Evolutionary conservation across 2,797 vertebrate species (phyloP).

Genomic region (Adrianichthys oophorus): DNA sequence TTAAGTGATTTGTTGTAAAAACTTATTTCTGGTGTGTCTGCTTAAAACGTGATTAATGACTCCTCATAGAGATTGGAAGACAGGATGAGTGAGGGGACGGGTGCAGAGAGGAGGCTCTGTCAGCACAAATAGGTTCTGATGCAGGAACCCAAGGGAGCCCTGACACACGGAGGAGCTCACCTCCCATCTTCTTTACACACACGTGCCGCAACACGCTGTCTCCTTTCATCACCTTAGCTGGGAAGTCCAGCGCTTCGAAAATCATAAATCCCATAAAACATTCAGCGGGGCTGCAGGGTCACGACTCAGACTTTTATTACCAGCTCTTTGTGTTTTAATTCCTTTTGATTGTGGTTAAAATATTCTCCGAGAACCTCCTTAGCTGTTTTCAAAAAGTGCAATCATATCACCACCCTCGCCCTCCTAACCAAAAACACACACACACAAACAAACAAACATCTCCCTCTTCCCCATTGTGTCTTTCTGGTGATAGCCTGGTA

Average conservation of each 20-base stretch:
- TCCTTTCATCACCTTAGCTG: constrained; percentile 20
- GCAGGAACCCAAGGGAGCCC: constrained; percentile 49
- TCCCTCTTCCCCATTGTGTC: constrained; percentile 51
- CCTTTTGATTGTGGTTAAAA: too few relatives aligned
- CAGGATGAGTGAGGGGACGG: constrained; percentile 30
- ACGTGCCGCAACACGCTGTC: constrained; percentile 15
- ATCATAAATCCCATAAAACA: constrained; percentile 33
- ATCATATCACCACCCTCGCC: too few relatives aligned
- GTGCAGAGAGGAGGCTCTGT: constrained; percentile 34
- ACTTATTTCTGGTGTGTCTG: constrained; percentile 25
- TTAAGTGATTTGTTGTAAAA: constrained; percentile 28
- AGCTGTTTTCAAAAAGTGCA: too few relatives aligned
- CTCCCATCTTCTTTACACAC: constrained; percentile 16
- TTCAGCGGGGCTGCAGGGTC: constrained; percentile 30
- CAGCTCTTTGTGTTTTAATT: background rate
- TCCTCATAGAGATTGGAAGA: constrained; percentile 21
- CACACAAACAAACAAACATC: constrained; percentile 26
- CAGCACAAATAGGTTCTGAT: constrained; percentile 55
- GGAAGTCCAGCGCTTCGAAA: constrained; percentile 14
- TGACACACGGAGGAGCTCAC: constrained; percentile 35
- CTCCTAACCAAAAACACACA: background rate
- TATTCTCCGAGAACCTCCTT: too few relatives aligned
- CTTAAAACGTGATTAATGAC: constrained; percentile 43
- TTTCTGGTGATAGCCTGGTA: constrained; percentile 74
- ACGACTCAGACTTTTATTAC: constrained; percentile 46